Percentiles rank a stretch among this genome's conserved stretches.
phyloP scores from a whole-genome alignment of 2,797 vertebrate genomes.

The Esox masquinongy region DNA sequence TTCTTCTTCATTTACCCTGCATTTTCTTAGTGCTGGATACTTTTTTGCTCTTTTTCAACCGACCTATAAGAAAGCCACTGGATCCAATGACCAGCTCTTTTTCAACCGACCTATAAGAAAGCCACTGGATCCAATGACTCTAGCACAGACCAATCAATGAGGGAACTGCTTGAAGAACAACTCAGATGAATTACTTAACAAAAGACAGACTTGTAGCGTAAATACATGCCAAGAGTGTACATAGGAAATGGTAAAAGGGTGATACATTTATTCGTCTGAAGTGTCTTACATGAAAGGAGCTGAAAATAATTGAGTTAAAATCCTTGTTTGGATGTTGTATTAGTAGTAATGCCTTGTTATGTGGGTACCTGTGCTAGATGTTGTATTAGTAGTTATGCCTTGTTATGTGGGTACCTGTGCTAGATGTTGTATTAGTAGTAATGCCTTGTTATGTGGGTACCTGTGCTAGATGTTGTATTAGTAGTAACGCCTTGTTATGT shows the following conservation, averaged over 20 bases:
- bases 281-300: conserved; percentile 29
- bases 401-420: too few relatives aligned
- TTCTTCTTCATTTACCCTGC: not conserved
- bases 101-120: not conserved
- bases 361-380: not conserved
- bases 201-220: conserved; percentile 48
- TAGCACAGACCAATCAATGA: conserved; percentile 51
- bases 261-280: conserved; percentile 34
- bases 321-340: conserved; percentile 15
- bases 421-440: too few relatives aligned
- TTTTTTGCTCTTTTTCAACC: not conserved
- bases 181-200: conserved; percentile 52
- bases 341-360: not conserved
- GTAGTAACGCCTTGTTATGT: not conserved
- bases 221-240: conserved; percentile 15
- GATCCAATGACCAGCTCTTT: not conserved
- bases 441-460: not conserved
- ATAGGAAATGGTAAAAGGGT: conserved; percentile 5
- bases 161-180: conserved; percentile 49
- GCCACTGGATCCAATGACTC: conserved; percentile 6
- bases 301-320: conserved; percentile 15
- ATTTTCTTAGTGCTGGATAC: not conserved
- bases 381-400: not conserved
- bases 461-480: not conserved
- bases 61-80: not conserved